Percentiles rank a stretch among this genome's conserved stretches.
phyloP scores from a whole-genome alignment of 2,888 invertebrate genomes.

The Eumacrocentrus americanus region DNA sequence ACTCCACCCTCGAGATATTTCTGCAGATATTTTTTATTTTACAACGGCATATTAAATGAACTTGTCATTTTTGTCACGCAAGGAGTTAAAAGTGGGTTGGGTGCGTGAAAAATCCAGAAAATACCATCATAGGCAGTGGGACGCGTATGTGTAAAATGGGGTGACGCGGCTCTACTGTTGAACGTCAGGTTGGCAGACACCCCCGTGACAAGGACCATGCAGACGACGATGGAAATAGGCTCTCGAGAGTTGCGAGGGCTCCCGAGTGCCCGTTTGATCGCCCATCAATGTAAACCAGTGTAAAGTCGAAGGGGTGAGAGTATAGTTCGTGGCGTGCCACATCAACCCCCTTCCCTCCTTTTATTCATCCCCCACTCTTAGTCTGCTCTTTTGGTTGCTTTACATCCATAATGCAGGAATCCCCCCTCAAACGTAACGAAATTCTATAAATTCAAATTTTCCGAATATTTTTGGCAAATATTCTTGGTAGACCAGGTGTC shows the following conservation, averaged over 20 bases:
- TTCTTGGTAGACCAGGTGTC: no score
- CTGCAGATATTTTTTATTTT: slow-evolving; percentile 29
- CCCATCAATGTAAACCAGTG: slow-evolving; percentile 55
- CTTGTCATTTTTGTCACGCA: slow-evolving; percentile 38
- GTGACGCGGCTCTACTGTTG: slow-evolving; percentile 9
- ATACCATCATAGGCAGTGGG: slow-evolving; percentile 17
- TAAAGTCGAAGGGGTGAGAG: slow-evolving; percentile 44
- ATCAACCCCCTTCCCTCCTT: slow-evolving; percentile 29
- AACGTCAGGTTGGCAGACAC: slow-evolving; percentile 8
- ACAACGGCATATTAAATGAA: slow-evolving; percentile 25
- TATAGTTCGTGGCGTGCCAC: slow-evolving; percentile 28
- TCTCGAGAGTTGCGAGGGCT: slow-evolving; percentile 42
- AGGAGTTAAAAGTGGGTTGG: slow-evolving; percentile 21
- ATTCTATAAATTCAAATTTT: no score
- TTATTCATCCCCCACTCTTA: slow-evolving; percentile 33
- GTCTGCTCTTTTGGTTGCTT: slow-evolving; percentile 31
- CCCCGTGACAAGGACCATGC: not conserved
- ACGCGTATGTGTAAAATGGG: slow-evolving; percentile 9
- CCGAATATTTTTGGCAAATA: not conserved
- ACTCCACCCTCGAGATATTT: no score
- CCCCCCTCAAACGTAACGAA: no score
- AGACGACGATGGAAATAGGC: slow-evolving; percentile 41
- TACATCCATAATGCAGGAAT: slow-evolving; percentile 32
- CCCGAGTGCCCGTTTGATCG: slow-evolving; percentile 51
- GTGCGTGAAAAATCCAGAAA: slow-evolving; percentile 33